Percentiles rank a stretch among this genome's conserved stretches.
Evolutionary conservation across 2,113 vertebrate species (phyloP).

Genomic region (Sylvietta virens): DNA sequence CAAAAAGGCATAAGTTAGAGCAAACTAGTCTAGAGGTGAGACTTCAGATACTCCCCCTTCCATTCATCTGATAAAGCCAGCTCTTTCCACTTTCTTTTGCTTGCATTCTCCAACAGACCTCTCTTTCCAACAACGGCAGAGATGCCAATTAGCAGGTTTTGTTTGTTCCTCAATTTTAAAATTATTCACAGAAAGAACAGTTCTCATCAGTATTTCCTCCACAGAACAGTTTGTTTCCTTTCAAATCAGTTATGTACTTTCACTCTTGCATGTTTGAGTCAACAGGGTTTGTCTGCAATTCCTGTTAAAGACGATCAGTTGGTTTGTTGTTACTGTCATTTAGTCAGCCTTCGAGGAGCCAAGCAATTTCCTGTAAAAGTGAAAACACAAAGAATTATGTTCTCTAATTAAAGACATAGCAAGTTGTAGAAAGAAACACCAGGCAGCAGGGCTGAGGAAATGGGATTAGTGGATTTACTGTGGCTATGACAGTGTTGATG

Average conservation of each 20-base stretch:
- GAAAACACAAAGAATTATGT: constrained; percentile 12
- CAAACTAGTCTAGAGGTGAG: background rate
- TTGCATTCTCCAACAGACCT: background rate
- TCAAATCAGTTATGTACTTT: background rate
- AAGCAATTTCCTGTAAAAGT: constrained; percentile 28
- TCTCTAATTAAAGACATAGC: background rate
- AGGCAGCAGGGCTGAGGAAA: background rate
- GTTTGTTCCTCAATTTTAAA: background rate
- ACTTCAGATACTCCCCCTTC: background rate
- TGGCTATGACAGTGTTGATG: background rate
- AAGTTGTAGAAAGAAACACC: background rate
- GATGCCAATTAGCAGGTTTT: background rate
- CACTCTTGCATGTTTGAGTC: background rate
- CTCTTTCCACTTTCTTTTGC: background rate
- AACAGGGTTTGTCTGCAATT: background rate
- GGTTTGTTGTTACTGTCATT: constrained; percentile 34
- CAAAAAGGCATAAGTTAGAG: background rate
- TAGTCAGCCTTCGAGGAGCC: background rate
- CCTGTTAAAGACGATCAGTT: background rate
- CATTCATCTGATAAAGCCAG: background rate
- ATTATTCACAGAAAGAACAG: background rate
- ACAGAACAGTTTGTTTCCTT: background rate
- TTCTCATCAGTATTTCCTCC: background rate
- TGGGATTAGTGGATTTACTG: background rate
- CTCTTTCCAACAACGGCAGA: background rate